Evolutionary conservation across 2,113 vertebrate genomes (phyloP), one percentile per base, ranked within the genome.

Genomic region (Paratilapia polleni): DNA sequence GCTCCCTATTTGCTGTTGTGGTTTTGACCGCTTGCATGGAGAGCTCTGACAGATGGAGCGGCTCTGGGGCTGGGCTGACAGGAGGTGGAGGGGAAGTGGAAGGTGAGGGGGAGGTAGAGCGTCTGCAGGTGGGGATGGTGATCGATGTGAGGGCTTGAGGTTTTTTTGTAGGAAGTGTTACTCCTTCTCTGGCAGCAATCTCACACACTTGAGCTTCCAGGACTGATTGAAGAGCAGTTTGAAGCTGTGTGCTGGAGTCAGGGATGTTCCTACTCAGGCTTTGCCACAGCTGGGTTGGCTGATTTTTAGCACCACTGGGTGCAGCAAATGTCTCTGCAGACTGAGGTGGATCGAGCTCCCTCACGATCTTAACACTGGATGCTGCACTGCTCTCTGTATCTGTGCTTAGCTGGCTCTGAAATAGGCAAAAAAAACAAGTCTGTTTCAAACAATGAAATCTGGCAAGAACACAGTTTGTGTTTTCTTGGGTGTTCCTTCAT

Each of bases 51-150:
- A 81, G 86, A 81, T 10, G 88, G 38, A 93, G 87, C 3, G 26
- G 91, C 52, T 85, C 88, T 28, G 90, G 68, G 4, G 78, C 20
- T 6, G 85, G 92, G 11, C 78, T 86, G 10, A 61, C 3, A 2
- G 41, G 41, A 8, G 84, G 70, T 3, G 7, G 9, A 56, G 94
- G 61, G 14, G 88, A 77, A 36, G 89, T 52, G 0, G 87, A 82
- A 24, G 84, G 77, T 15, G 92, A 87, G 12, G 90, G 89, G 19
- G 95, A 94, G 0, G 81, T 84, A 26, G 92, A 92, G 62, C 85
- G 93, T 68, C 84, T 94, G 57, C 81, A 84, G n/a, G 96, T 94
- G 57, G 97, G 58, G 14, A 95, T 95, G 38, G 94, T 94, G 86
- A 96, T 94, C 8, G 96, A 95, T 4, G 94, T 86, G 43, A 96